phyloP scores from a whole-genome alignment of 2,888 invertebrate species.

The Rhogogaster chlorosoma region DNA sequence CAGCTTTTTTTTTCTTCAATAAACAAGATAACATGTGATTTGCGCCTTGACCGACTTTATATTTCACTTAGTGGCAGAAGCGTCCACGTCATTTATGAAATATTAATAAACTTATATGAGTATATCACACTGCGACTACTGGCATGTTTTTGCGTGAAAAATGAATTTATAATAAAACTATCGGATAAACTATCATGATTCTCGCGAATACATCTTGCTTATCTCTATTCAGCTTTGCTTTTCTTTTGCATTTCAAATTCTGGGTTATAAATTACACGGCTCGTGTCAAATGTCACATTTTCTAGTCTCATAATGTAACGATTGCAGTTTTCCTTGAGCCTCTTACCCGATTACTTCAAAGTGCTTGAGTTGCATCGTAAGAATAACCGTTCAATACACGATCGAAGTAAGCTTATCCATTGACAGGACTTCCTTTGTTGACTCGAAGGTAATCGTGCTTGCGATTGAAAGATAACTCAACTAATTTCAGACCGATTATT shows the following conservation, averaged over 20 bases:
- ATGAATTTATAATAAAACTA: background rate
- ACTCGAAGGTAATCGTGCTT: background rate
- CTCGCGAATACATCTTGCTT: background rate
- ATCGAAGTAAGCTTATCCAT: background rate
- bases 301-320: background rate
- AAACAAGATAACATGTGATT: background rate
- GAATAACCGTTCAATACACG: conserved; percentile 5
- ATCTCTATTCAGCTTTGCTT: background rate
- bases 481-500: background rate
- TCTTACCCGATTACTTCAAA: conserved; percentile 34
- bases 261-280: background rate
- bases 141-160: background rate
- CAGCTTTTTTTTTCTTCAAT: background rate
- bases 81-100: background rate
- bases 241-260: conserved; percentile 7
- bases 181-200: background rate
- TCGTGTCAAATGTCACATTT: conserved; percentile 32
- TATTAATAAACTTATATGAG: background rate
- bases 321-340: conserved; percentile 42
- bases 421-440: background rate
- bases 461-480: background rate
- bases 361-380: conserved; percentile 7
- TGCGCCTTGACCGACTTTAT: conserved; percentile 28
- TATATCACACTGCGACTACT: background rate
- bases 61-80: background rate